A percentile compares a stretch with the other conserved stretches of the same genome.
Conservation (phyloP, 2,113 vertebrate species). For the Psammodynastes pulverulentus region DNA sequence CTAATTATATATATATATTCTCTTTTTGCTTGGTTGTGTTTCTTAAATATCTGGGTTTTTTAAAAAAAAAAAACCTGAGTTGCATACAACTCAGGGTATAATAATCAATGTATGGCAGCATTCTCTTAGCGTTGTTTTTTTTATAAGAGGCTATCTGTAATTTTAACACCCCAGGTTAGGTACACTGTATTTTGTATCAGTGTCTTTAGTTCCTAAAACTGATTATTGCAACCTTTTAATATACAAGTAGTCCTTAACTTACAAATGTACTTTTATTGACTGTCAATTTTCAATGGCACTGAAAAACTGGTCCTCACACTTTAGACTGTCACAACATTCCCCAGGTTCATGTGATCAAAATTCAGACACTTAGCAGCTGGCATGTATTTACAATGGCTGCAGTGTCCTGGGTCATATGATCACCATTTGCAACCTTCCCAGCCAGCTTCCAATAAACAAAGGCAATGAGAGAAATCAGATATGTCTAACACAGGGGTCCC, state of each 20-base stretch:
- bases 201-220: not conserved
- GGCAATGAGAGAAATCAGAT: not conserved
- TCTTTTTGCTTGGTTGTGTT: not conserved
- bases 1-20: not conserved
- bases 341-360: not conserved
- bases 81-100: not conserved
- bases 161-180: not conserved
- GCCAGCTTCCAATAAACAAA: not conserved
- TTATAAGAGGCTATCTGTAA: not conserved
- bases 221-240: not conserved
- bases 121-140: not conserved
- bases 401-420: not conserved
- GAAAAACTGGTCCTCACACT: not conserved
- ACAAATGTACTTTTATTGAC: not conserved
- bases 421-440: not conserved
- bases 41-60: not conserved
- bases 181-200: not conserved
- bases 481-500: not conserved
- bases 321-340: not conserved
- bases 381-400: not conserved
- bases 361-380: not conserved
- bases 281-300: not conserved
- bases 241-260: not conserved
- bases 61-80: not conserved
- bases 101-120: not conserved